Evolutionary conservation across 2,797 vertebrate species (phyloP).

Genomic region (Chloroceryle amazona): DNA sequence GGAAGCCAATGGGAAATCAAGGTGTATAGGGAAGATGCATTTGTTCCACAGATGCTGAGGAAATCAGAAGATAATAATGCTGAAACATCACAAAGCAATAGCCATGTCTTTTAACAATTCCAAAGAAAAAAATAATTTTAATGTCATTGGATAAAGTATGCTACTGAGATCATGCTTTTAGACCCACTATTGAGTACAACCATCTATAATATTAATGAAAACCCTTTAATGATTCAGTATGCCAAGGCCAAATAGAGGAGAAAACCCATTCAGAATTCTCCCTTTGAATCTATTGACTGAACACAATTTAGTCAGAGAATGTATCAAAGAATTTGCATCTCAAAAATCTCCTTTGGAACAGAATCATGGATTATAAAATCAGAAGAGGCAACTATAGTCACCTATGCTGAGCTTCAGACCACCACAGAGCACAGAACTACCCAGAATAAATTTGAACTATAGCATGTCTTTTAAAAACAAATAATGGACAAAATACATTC

Average conservation of each 20-base stretch:
- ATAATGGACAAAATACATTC: background rate
- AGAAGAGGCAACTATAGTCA: background rate
- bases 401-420: background rate
- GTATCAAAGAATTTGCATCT: background rate
- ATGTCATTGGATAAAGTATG: background rate
- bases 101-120: background rate
- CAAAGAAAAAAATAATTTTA: background rate
- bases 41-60: background rate
- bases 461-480: background rate
- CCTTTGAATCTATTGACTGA: background rate
- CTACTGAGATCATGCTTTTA: background rate
- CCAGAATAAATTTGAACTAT: background rate
- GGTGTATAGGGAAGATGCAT: background rate
- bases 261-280: background rate
- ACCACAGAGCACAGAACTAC: background rate
- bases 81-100: background rate
- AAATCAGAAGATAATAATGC: background rate
- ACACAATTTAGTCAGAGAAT: background rate
- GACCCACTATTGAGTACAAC: background rate
- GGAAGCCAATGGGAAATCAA: background rate
- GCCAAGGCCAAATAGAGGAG: background rate
- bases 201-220: background rate
- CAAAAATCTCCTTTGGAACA: background rate
- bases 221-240: background rate
- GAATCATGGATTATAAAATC: background rate